Evolutionary conservation across 2,797 vertebrate genomes (phyloP), one percentile per base, ranked within the genome.

Genomic region (Clarias fuscus): DNA sequence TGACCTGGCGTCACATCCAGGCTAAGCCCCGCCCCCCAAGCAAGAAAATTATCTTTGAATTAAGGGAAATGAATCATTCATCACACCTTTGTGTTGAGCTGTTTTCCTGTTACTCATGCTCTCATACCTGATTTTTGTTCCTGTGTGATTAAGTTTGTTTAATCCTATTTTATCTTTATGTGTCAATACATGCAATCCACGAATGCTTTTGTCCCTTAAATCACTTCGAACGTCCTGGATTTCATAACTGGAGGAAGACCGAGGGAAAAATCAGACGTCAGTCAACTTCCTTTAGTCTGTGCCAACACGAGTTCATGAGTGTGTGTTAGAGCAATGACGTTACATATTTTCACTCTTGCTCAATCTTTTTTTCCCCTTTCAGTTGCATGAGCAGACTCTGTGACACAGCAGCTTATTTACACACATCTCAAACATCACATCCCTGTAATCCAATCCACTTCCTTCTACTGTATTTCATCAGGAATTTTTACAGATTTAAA

Each of bases 291-390:
- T 53, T 24, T 73, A 48, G 5, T 73, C 11, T 0, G 10, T 48
- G 48, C 48, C 10, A 48, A 11, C 10, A 48, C 48, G 0, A 48
- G 48, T 48, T 43, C 7, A 7, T 43, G 7, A 43, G 22, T 24
- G 10, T 37, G 68, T 71, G 18, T 22, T 20, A 22, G 37, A 22
- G 4, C 40, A 14, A 53, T 33, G 72, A 75, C 56, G 58, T 79
- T 30, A 79, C 20, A 62, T 37, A 40, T 22, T 22, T 62, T 6
- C 0, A 24, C 4, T 24, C 18, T 80, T 80, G 37, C 61, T n/a
- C 24, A 80, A 80, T 80, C 59, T 27, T 80, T 43, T 80, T 64
- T 80, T 65, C 43, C 78, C 61, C 78, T 7, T 24, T 58, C 6
- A 11, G 6, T 14, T 40, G 2, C 8, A 58, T 80, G 59, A 64